Evolutionary conservation across 2,888 invertebrate genomes (phyloP).

Genomic region (Eilema griseolum): DNA sequence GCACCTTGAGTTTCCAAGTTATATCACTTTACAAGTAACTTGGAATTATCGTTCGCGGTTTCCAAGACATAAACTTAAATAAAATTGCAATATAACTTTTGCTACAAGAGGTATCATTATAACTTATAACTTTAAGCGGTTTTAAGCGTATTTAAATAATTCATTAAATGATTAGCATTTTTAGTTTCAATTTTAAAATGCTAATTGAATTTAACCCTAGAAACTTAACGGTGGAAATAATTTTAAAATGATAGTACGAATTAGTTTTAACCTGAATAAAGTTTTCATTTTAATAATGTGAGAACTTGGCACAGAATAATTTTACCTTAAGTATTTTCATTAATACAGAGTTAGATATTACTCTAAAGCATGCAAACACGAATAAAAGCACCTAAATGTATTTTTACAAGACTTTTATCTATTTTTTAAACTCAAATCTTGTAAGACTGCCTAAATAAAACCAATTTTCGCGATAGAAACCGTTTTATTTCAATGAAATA

Average conservation of each 20-base stretch:
- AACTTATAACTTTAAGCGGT: conserved; percentile 12
- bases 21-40: conserved; percentile 9
- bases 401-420: no score
- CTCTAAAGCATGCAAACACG: no score
- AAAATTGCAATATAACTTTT: neutral
- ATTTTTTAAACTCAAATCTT: no score
- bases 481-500: no score
- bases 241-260: neutral
- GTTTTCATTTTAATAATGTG: neutral
- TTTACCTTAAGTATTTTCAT: neutral
- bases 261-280: neutral
- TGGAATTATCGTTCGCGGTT: conserved; percentile 2
- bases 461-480: no score
- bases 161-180: conserved; percentile 5
- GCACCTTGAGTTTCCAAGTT: conserved; percentile 33
- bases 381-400: no score
- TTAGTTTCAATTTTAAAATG: conserved; percentile 1
- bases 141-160: neutral
- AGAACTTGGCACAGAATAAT: neutral
- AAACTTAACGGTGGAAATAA: neutral
- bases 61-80: conserved; percentile 6
- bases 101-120: neutral
- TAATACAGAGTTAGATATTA: no score
- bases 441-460: no score
- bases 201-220: neutral